These are phyloP conservation scores for Antheraea assamensis DNA, from an alignment of 2,888 invertebrate species.

Conservation along the genomic window DNA sequence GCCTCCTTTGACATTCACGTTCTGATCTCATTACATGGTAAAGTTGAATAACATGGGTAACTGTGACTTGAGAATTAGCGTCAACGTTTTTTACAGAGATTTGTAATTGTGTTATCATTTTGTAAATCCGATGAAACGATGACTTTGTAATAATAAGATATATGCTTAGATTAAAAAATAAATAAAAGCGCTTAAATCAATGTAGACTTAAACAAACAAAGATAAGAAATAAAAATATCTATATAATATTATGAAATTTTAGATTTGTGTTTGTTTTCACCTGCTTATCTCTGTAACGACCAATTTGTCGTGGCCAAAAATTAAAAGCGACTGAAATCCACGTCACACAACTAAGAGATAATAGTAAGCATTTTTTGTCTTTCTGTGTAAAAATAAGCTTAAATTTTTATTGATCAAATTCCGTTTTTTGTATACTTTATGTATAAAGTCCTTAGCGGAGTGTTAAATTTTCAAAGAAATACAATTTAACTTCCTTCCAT, in stretches of 20 bases:
- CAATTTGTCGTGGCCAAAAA: background rate
- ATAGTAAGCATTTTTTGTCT: background rate
- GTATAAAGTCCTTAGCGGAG: background rate
- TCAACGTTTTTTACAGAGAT: background rate
- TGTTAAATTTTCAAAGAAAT: background rate
- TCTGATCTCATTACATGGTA: conserved; percentile 2
- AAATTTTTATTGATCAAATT: background rate
- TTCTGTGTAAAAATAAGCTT: background rate
- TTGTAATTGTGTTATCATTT: background rate
- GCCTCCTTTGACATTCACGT: conserved; percentile 3
- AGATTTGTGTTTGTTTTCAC: too few relatives aligned
- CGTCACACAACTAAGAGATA: too few relatives aligned
- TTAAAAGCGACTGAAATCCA: background rate
- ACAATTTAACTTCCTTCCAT: background rate
- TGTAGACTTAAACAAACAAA: background rate
- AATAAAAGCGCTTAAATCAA: background rate
- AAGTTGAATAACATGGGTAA: background rate
- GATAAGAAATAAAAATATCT: too few relatives aligned
- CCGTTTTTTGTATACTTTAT: background rate
- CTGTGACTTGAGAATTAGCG: background rate
- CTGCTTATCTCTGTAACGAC: too few relatives aligned
- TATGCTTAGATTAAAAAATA: background rate
- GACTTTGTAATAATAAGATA: background rate
- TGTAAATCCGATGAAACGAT: background rate
- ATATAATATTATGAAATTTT: too few relatives aligned